Percentiles rank a stretch among this genome's conserved stretches.
Evolutionary conservation across 2,797 vertebrate genomes (phyloP).

Genomic region (Gambusia yucatana): DNA sequence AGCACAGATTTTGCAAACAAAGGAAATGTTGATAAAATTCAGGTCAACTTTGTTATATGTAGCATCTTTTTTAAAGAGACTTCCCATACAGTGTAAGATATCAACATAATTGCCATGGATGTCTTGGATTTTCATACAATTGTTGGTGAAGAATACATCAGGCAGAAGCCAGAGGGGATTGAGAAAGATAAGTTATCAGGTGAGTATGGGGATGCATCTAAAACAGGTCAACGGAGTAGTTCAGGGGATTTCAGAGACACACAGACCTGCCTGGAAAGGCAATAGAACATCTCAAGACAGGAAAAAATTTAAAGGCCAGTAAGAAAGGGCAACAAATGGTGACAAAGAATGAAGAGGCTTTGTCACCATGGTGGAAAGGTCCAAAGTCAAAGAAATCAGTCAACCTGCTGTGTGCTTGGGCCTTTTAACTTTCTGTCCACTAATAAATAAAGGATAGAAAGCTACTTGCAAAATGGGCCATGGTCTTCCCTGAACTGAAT

Average conservation of each 20-base stretch:
- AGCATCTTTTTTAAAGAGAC: slow-evolving; percentile 63
- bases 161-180: slow-evolving; percentile 8
- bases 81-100: slow-evolving; percentile 44
- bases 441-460: slow-evolving; percentile 25
- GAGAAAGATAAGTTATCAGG: slow-evolving; percentile 5
- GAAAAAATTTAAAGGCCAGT: slow-evolving; percentile 41
- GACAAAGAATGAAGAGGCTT: slow-evolving; percentile 22
- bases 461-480: slow-evolving; percentile 27
- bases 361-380: not conserved
- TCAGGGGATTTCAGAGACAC: slow-evolving; percentile 50
- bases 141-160: slow-evolving; percentile 46
- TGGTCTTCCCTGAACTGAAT: slow-evolving; percentile 7
- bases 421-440: slow-evolving; percentile 10
- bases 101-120: slow-evolving; percentile 68
- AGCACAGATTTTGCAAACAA: not conserved
- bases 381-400: slow-evolving; percentile 54
- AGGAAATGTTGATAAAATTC: slow-evolving; percentile 1
- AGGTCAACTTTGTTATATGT: slow-evolving; percentile 53
- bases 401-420: slow-evolving; percentile 1
- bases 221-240: slow-evolving; percentile 61
- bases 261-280: slow-evolving; percentile 37
- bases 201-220: not conserved
- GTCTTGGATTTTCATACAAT: slow-evolving; percentile 49
- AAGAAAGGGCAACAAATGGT: not conserved
- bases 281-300: slow-evolving; percentile 36